Percentiles rank a stretch among this genome's conserved stretches.
phyloP scores from a whole-genome alignment of 2,797 vertebrate species.

The Graptemys geographica region DNA sequence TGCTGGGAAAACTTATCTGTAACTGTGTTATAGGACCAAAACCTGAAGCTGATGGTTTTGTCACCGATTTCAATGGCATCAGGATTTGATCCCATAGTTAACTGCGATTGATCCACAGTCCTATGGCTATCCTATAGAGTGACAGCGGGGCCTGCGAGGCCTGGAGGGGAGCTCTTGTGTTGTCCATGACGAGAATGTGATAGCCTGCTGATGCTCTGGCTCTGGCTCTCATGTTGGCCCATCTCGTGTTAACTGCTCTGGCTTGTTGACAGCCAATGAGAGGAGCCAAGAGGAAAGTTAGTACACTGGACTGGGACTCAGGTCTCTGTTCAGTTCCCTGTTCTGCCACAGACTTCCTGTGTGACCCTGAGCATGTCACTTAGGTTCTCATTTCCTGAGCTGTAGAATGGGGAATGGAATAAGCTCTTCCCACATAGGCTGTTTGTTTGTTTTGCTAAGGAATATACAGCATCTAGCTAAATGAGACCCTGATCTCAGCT shows the following conservation, averaged over 20 bases:
- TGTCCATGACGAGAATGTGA: neutral
- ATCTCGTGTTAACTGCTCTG: neutral
- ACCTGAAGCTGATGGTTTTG: constrained; percentile 1
- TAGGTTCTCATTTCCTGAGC: neutral
- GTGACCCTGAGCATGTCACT: neutral
- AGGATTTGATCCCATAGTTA: neutral
- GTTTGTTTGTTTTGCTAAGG: neutral
- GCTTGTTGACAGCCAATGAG: neutral
- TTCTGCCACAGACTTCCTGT: neutral
- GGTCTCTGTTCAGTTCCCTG: neutral
- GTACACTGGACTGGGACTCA: neutral
- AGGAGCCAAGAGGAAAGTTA: neutral
- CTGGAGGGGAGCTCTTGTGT: neutral
- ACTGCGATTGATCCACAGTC: too few relatives aligned
- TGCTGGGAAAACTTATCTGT: neutral
- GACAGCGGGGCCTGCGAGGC: neutral
- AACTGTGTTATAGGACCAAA: neutral
- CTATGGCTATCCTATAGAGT: neutral
- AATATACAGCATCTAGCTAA: neutral
- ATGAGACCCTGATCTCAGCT: neutral
- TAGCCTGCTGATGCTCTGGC: neutral
- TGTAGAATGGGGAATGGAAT: neutral
- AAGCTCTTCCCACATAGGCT: neutral
- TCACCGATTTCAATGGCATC: neutral
- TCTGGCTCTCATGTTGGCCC: neutral